Conservation (phyloP, 2,113 vertebrate species). For the Eudorcas thomsonii region DNA sequence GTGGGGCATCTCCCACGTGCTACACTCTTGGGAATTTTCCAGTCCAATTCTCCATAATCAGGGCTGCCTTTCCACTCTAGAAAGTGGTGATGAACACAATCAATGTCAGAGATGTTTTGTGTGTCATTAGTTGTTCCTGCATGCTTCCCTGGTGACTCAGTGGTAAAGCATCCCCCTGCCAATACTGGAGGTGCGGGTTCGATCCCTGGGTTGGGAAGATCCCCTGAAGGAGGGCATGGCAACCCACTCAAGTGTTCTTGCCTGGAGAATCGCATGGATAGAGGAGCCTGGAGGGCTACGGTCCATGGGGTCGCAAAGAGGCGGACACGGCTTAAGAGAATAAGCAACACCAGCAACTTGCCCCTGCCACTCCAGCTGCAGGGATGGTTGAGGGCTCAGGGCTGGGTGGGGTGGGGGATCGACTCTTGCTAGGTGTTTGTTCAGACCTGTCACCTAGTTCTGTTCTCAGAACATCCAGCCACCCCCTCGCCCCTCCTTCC, state of each 20-base stretch:
- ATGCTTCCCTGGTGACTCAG: not conserved
- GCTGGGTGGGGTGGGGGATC: fast-evolving
- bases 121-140: no score
- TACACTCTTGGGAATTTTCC: not conserved
- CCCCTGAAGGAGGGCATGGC: not conserved
- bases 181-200: not conserved
- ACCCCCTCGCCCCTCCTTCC: not conserved
- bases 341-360: not conserved
- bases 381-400: not conserved
- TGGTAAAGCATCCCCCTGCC: not conserved
- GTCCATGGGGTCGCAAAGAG: not conserved
- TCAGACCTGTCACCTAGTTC: not conserved
- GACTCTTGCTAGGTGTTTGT: not conserved
- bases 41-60: not conserved
- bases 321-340: not conserved
- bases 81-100: not conserved
- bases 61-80: not conserved
- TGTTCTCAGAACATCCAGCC: not conserved
- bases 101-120: not conserved
- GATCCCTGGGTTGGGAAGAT: not conserved
- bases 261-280: not conserved
- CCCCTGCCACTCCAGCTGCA: not conserved
- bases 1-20: no score
- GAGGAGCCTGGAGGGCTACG: not conserved
- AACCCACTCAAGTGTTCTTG: not conserved